Evolutionary conservation across 2,888 invertebrate species (phyloP).

Genomic region (Leucozona laternaria): DNA sequence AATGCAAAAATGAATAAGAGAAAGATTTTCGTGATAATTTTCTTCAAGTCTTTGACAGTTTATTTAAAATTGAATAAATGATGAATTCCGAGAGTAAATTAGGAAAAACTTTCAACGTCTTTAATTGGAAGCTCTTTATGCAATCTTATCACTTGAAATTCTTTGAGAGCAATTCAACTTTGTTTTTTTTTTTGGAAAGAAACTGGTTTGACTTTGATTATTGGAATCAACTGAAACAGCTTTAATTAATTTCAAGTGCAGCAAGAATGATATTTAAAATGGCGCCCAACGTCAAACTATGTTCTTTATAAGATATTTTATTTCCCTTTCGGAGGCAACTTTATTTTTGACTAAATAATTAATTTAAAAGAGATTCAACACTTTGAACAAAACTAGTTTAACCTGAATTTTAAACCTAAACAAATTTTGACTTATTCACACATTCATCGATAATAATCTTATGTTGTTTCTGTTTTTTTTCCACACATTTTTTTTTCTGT

Average conservation of each 20-base stretch:
- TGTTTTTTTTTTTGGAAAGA: neutral
- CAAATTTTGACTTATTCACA: too few relatives aligned
- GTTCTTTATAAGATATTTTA: neutral
- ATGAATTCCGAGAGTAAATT: conserved; percentile 1
- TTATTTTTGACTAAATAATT: too few relatives aligned
- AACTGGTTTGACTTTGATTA: neutral
- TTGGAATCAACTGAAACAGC: neutral
- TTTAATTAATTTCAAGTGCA: neutral
- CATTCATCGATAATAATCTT: neutral
- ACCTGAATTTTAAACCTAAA: too few relatives aligned
- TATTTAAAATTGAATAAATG: conserved; percentile 3
- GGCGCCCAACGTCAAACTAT: conserved; percentile 1
- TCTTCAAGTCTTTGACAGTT: conserved; percentile 7
- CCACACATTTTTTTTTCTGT: neutral
- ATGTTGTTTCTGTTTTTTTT: neutral
- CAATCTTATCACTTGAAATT: conserved; percentile 1
- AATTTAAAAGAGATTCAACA: too few relatives aligned
- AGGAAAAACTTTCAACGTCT: neutral
- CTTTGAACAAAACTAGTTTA: too few relatives aligned
- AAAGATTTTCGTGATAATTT: conserved; percentile 10
- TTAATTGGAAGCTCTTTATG: conserved; percentile 11
- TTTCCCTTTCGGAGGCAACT: neutral
- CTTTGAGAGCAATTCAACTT: neutral
- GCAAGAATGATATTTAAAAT: neutral
- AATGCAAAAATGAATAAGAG: neutral